Conservation (phyloP, 2,113 vertebrate species). For the Smithornis capensis region DNA sequence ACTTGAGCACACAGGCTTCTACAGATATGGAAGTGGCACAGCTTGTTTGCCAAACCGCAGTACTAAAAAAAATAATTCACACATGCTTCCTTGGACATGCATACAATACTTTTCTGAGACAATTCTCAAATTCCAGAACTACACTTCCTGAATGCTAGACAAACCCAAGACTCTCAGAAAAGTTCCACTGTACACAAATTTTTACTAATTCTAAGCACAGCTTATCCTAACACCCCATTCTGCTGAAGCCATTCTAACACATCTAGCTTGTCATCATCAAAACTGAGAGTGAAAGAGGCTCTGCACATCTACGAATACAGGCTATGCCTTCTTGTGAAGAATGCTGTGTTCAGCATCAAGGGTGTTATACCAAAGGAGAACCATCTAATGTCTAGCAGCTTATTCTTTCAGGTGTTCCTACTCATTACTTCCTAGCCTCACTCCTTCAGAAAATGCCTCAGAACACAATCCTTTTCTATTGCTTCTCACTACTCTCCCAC, state of each 20-base stretch:
- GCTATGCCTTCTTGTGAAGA: not conserved
- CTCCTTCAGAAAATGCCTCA: not conserved
- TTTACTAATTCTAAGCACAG: not conserved
- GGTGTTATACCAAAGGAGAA: not conserved
- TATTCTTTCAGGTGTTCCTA: not conserved
- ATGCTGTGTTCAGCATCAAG: not conserved
- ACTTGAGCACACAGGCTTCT: not conserved
- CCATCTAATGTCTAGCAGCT: not conserved
- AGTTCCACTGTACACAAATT: not conserved
- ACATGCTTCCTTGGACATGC: not conserved
- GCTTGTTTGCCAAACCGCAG: not conserved
- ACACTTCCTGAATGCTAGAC: not conserved
- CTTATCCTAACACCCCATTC: not conserved
- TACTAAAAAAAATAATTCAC: not conserved
- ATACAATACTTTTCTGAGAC: not conserved
- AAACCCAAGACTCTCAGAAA: not conserved
- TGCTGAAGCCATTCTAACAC: not conserved
- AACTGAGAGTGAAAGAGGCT: not conserved
- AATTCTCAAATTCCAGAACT: not conserved
- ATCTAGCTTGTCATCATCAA: not conserved
- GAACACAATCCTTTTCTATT: not conserved
- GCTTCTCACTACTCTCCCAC: not conserved
- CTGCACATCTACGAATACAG: not conserved
- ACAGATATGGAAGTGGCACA: not conserved
- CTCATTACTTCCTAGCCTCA: not conserved